These are phyloP conservation scores for Listronotus oregonensis DNA, from an alignment of 1,140 invertebrate genomes.

Conservation along the genomic window DNA sequence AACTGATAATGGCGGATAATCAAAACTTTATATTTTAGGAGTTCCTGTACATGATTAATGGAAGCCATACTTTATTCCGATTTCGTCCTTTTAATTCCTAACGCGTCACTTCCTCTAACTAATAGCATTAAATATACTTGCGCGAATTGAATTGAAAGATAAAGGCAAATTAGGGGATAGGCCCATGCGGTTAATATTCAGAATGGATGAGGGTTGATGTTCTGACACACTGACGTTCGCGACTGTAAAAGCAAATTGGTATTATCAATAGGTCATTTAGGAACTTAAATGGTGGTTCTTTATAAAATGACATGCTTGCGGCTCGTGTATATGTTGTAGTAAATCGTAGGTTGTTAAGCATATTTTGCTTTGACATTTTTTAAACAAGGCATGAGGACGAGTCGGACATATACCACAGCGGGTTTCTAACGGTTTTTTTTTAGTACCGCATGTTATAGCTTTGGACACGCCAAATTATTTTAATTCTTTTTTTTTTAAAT, in stretches of 20 bases:
- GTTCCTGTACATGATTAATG: slow-evolving; percentile 39
- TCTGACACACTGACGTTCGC: slow-evolving; percentile 11
- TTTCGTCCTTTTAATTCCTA: slow-evolving; percentile 37
- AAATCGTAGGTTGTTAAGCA: too few relatives aligned
- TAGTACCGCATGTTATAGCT: too few relatives aligned
- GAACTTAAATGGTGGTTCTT: too few relatives aligned
- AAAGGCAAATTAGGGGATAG: slow-evolving; percentile 34
- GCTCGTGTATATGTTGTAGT: too few relatives aligned
- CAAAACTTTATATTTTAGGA: slow-evolving; percentile 40
- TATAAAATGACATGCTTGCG: too few relatives aligned
- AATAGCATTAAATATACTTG: slow-evolving; percentile 33
- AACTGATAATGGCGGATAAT: slow-evolving; percentile 40
- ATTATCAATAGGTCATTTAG: slow-evolving; percentile 23
- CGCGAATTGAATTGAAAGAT: slow-evolving; percentile 34
- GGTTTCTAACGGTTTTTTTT: too few relatives aligned
- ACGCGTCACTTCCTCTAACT: slow-evolving; percentile 37
- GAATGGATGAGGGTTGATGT: slow-evolving; percentile 31
- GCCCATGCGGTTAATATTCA: slow-evolving; percentile 28
- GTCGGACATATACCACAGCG: too few relatives aligned
- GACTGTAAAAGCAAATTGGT: slow-evolving; percentile 13
- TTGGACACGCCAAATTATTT: too few relatives aligned
- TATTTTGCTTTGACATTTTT: too few relatives aligned
- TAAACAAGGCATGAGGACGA: too few relatives aligned
- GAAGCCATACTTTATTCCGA: slow-evolving; percentile 33
- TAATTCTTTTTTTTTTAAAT: too few relatives aligned